Percentiles rank a stretch among this genome's conserved stretches.
These are phyloP conservation scores for Lepisosteus osseus DNA, from an alignment of 2,113 vertebrate genomes.

Conservation along the genomic window DNA sequence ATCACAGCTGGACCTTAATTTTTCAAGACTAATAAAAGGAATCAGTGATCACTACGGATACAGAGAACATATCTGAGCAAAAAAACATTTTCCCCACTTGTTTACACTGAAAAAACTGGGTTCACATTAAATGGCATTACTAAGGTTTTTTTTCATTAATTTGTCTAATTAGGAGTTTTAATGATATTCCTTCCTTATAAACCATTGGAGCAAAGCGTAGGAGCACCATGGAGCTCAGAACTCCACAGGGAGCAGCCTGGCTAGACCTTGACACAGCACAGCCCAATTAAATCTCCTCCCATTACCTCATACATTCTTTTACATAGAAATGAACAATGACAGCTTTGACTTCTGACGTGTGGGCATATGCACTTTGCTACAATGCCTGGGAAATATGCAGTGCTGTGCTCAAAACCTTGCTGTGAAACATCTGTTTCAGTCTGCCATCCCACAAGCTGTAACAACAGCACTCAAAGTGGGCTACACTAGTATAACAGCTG, in stretches of 20 bases:
- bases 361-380: slow-evolving; percentile 46
- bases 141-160: background rate
- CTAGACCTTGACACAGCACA: slow-evolving; percentile 22
- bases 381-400: slow-evolving; percentile 32
- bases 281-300: slow-evolving; percentile 67
- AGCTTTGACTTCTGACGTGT: slow-evolving; percentile 71
- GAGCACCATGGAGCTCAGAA: background rate
- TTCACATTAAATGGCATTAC: background rate
- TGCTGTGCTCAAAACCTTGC: background rate
- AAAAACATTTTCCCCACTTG: too few species aligned
- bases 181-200: background rate
- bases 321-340: slow-evolving; percentile 68
- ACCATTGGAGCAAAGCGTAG: background rate
- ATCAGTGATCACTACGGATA: too few species aligned
- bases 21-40: too few species aligned
- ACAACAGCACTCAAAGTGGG: background rate
- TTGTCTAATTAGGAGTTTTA: background rate
- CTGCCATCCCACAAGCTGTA: slow-evolving; percentile 25
- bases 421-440: slow-evolving; percentile 35
- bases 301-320: slow-evolving; percentile 84
- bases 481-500: background rate
- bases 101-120: background rate
- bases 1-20: too few species aligned
- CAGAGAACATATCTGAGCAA: too few species aligned
- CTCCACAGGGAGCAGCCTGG: slow-evolving; percentile 6